A percentile compares a stretch with the other conserved stretches of the same genome.
These are phyloP conservation scores for Rhabdomys pumilio DNA, from an alignment of 2,797 vertebrate species.

Conservation along the genomic window DNA sequence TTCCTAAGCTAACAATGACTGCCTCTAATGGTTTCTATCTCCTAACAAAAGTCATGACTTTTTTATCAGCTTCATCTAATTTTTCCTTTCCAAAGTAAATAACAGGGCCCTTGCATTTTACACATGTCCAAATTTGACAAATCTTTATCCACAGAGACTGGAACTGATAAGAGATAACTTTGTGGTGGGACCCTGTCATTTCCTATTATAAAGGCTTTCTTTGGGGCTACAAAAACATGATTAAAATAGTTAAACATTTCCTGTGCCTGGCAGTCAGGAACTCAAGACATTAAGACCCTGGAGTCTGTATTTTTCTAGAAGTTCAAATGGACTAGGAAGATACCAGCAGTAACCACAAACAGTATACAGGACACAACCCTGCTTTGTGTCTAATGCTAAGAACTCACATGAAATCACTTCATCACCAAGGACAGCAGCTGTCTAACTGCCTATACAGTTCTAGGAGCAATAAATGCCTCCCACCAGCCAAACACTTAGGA, in stretches of 20 bases:
- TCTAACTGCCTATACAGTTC: conserved; percentile 66
- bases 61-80: conserved; percentile 84
- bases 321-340: conserved; percentile 76
- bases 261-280: conserved; percentile 84
- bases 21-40: conserved; percentile 82
- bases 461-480: background rate
- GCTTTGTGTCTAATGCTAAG: conserved; percentile 75
- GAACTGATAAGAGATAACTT: conserved; percentile 85
- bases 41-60: conserved; percentile 85
- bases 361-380: conserved; percentile 57
- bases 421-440: conserved; percentile 89
- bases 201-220: conserved; percentile 84
- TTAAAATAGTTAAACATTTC: conserved; percentile 87
- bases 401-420: conserved; percentile 81
- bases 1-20: conserved; percentile 84
- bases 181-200: conserved; percentile 84
- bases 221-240: conserved; percentile 82
- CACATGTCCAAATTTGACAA: conserved; percentile 85
- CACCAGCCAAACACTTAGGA: conserved; percentile 12
- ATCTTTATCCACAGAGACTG: conserved; percentile 82
- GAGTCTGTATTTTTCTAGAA: conserved; percentile 77
- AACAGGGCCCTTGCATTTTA: conserved; percentile 81
- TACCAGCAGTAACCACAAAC: conserved; percentile 64
- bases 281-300: conserved; percentile 82
- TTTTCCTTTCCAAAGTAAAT: conserved; percentile 86